Base-by-base conservation (phyloP, 2,797 vertebrate genomes). In the Cygnus olor region DNA sequence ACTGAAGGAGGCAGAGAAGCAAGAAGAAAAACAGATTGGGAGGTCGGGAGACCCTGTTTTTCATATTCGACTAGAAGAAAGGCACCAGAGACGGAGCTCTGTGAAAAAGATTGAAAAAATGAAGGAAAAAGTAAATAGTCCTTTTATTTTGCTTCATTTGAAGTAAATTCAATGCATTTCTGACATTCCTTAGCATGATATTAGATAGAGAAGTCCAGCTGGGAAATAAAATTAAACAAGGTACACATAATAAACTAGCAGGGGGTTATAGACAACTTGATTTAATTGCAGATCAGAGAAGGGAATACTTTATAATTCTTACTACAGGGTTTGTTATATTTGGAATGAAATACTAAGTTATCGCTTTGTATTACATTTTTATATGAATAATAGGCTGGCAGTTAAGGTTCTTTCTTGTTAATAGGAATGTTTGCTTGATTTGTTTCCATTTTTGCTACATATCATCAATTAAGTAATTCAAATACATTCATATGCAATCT, bases 61-160 rank as follows among this genome's bases (percentile, higher is more conserved):
- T 97, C 98, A 98, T 83, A 98, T 99, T 89, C 98, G 99, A 38
- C 98, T 99, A 60, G 99, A 99, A 96, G 99, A 99, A 73, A 98
- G 98, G 93, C 98, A 99, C 95, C 99, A 99, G 96, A 98, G 99
- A 73, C 98, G 99, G 61, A 99, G 99, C 98, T 99, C 99, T 25
- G 99, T 99, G 90, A 99, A 99, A 96, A 99, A 99, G 98, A 99
- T 99, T 5, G 99, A 99, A 97, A 99, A 99, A 97, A 99, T 99
- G 99, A 99, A 99, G 96, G 99, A 99, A 98, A 99, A 99, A 98
- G 99, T 99, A 97, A 98, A 94, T 76, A 69, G 22, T 57, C 84
- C 36, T 87, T 88, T 94, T 83, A 49, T 85, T 79, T 74, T 60
- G 10, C 56, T 94, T 97, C 51, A 51, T 80, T 82, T 82, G 42